A percentile compares a stretch with the other conserved stretches of the same genome.
Conservation (phyloP, 2,113 vertebrate genomes). For the Orientallactaga bullata region DNA sequence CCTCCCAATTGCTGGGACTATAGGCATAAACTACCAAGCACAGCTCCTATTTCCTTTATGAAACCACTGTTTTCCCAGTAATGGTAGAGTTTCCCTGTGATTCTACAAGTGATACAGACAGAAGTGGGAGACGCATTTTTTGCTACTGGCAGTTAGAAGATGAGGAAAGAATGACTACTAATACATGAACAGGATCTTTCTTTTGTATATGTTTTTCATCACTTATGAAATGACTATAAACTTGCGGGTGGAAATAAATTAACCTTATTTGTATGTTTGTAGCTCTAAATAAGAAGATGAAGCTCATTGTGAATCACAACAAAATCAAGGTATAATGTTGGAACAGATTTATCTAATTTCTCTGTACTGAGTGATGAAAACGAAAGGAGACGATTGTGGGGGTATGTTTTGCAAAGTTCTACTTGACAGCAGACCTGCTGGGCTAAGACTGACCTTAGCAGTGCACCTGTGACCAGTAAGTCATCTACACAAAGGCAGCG, state of each 20-base stretch:
- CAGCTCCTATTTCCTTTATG: neutral
- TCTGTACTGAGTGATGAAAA: neutral
- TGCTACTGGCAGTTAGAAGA: neutral
- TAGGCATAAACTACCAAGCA: neutral
- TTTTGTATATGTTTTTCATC: neutral
- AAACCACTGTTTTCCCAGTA: slow-evolving; percentile 21
- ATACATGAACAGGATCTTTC: neutral
- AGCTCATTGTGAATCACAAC: slow-evolving; percentile 13
- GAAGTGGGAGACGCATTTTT: slow-evolving; percentile 6
- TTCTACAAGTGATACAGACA: slow-evolving; percentile 24
- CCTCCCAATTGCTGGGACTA: neutral
- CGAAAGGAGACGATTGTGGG: slow-evolving; percentile 7
- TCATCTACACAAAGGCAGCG: slow-evolving; percentile 13
- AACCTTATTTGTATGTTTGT: slow-evolving; percentile 30
- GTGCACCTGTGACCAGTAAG: neutral
- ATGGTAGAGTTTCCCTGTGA: neutral
- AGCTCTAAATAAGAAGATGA: slow-evolving; percentile 18
- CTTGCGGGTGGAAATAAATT: slow-evolving; percentile 18
- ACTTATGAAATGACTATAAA: neutral
- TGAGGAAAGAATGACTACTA: neutral
- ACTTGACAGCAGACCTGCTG: neutral
- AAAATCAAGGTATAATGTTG: slow-evolving; percentile 30
- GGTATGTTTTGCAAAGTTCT: slow-evolving; percentile 42
- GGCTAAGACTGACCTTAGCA: neutral
- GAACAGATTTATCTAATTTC: slow-evolving; percentile 42